These are phyloP conservation scores for Iphiclides podalirius DNA, from an alignment of 2,888 invertebrate genomes.

Conservation along the genomic window DNA sequence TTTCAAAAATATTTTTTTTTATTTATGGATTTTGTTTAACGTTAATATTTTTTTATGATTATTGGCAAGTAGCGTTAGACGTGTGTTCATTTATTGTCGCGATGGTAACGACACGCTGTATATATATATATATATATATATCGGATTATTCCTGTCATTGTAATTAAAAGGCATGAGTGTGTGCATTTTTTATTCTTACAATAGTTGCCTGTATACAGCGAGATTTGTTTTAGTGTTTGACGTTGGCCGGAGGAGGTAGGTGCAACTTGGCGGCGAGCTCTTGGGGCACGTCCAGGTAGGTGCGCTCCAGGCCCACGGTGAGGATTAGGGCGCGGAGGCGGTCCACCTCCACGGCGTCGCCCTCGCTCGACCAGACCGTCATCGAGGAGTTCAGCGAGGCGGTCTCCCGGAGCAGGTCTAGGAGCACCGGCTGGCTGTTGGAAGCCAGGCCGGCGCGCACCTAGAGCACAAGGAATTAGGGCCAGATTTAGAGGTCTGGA, in stretches of 20 bases:
- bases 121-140: too few relatives aligned
- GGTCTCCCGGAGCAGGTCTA: slow-evolving; percentile 78
- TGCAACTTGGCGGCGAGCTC: slow-evolving; percentile 75
- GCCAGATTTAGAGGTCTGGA: too few relatives aligned
- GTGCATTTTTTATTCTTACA: background rate
- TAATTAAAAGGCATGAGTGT: too few relatives aligned
- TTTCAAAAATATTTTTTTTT: too few relatives aligned
- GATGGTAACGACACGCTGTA: too few relatives aligned
- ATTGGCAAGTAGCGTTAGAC: too few relatives aligned
- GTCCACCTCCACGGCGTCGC: slow-evolving; percentile 84
- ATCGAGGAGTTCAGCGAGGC: slow-evolving; percentile 81
- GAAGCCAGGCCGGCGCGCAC: slow-evolving; percentile 79
- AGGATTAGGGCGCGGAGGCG: slow-evolving; percentile 84
- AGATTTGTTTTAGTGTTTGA: background rate
- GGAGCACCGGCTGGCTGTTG: slow-evolving; percentile 81
- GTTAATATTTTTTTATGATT: too few relatives aligned
- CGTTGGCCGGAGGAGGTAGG: slow-evolving; percentile 48
- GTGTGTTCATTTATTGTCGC: too few relatives aligned
- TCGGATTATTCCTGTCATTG: too few relatives aligned
- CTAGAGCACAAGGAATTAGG: too few relatives aligned
- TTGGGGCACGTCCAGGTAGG: slow-evolving; percentile 89
- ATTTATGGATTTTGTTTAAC: too few relatives aligned
- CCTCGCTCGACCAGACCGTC: slow-evolving; percentile 88
- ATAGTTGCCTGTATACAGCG: background rate
- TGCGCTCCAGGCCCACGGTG: slow-evolving; percentile 82